Evolutionary conservation across 2,113 vertebrate species (phyloP).

Genomic region (Mastomys natalensis): DNA sequence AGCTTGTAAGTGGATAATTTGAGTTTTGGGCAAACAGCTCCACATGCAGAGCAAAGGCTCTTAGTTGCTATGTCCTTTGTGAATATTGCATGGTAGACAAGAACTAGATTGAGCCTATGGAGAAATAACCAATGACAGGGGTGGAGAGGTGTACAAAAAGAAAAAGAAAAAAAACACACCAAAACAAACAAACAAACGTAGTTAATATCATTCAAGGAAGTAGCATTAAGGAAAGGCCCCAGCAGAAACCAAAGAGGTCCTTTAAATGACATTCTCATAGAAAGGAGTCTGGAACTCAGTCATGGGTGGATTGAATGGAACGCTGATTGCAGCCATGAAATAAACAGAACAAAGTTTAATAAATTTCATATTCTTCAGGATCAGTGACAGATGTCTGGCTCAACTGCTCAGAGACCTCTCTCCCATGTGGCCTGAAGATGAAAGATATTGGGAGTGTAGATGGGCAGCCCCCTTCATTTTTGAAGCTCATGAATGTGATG

Average conservation of each 20-base stretch:
- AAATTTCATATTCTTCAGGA: background rate
- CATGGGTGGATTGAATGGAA: background rate
- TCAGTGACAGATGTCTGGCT: too few species aligned
- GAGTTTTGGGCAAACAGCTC: background rate
- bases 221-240: background rate
- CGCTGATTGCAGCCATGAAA: background rate
- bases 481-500: background rate
- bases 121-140: background rate
- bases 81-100: background rate
- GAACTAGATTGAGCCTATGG: background rate
- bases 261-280: conserved; percentile 21
- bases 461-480: too few species aligned
- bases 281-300: background rate
- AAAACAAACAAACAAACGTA: background rate
- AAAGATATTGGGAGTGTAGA: too few species aligned
- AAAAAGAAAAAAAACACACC: background rate
- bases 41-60: background rate
- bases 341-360: background rate
- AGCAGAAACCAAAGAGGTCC: background rate
- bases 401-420: too few species aligned
- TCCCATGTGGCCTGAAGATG: too few species aligned
- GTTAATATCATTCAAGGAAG: background rate
- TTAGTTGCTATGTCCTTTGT: background rate
- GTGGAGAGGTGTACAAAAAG: background rate
- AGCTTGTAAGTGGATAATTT: background rate